Evolutionary conservation across 2,888 invertebrate genomes (phyloP), one percentile per base, ranked within the genome.

Genomic region (Teleiodes luculella): DNA sequence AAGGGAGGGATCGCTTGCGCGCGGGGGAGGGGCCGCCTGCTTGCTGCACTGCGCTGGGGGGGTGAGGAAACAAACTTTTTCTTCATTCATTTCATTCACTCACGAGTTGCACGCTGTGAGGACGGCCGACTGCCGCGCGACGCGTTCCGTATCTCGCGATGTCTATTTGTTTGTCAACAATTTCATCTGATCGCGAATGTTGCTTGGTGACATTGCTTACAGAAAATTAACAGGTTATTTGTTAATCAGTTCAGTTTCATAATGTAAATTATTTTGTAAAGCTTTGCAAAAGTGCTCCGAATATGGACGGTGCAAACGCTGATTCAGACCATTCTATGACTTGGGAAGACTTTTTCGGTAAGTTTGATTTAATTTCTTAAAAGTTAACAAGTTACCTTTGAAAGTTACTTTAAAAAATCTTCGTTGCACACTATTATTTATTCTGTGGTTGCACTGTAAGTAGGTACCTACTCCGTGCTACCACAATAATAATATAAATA

Each of bases 331-430:
- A 92, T 71, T 93, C 93, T 76, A 91, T 93, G 90, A 92, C 92
- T 76, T 93, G 93, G 93, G 93, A 93, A 80, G 93, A 93, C 73
- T 93, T 93, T 90, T 93, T 93, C 73, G 93, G 93, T 93, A 72
- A 85, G 92, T 43, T 18, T 90, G 13, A 11, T 31, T 24, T 33
- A 13, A 5, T 24, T 24, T 4, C 6, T 24, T 24, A 24, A 24
- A 24, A n/a, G n/a, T n/a, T n/a, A n/a, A n/a, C n/a, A n/a, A n/a
- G n/a, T n/a, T n/a, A n/a, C n/a, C n/a, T n/a, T n/a, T n/a, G n/a
- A n/a, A n/a, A n/a, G n/a, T n/a, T n/a, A n/a, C n/a, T n/a, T n/a
- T n/a, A n/a, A n/a, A n/a, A n/a, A n/a, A n/a, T n/a, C n/a, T n/a
- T n/a, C n/a, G n/a, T n/a, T n/a, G n/a, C n/a, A n/a, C n/a, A n/a